Evolutionary conservation across 1,140 invertebrate genomes (phyloP).

Genomic region (Zaprionus camerounensis): DNA sequence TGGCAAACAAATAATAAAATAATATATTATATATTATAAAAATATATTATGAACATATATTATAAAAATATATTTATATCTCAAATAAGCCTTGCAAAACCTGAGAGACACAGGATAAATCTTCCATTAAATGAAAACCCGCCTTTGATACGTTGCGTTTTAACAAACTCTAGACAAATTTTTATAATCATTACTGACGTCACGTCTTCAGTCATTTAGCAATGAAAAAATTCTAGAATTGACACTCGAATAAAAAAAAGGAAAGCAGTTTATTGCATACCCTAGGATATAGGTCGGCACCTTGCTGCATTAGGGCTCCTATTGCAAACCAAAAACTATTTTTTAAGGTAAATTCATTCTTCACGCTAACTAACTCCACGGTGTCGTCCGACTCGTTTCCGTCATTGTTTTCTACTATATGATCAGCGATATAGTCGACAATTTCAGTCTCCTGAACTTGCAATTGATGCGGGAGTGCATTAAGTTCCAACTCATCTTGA

Average conservation of each 20-base stretch:
- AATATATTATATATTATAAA: no score
- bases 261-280: constrained; percentile 44
- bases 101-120: no score
- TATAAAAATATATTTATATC: no score
- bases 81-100: no score
- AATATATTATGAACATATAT: no score
- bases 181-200: no score
- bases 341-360: constrained; percentile 90
- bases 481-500: constrained; percentile 52
- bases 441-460: constrained; percentile 7
- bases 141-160: no score
- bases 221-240: background rate
- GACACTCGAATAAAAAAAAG: background rate
- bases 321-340: constrained; percentile 97
- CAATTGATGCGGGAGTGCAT: constrained; percentile 1
- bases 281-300: constrained; percentile 94
- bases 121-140: no score
- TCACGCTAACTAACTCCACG: constrained; percentile 84
- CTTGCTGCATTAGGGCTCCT: constrained; percentile 97
- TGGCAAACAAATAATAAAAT: no score
- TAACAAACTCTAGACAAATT: no score
- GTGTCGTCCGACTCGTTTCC: constrained; percentile 64
- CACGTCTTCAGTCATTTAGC: no score
- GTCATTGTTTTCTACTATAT: constrained; percentile 18
- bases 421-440: constrained; percentile 18